phyloP scores from a whole-genome alignment of 2,888 invertebrate genomes.

The Acanthosoma haemorrhoidale region DNA sequence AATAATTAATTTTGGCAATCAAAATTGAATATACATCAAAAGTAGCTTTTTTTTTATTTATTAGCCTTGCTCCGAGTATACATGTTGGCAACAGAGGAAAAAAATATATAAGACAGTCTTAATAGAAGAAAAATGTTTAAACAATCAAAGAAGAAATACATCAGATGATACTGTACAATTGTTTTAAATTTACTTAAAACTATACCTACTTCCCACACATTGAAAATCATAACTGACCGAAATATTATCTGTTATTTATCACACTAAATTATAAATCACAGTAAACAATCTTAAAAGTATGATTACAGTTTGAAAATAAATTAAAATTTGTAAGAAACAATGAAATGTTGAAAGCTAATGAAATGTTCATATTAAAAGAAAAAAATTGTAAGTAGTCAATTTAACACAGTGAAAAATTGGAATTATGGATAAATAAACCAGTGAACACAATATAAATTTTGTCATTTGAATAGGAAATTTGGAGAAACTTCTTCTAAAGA shows the following conservation, averaged over 20 bases:
- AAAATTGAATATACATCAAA: background rate
- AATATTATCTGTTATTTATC: too few relatives aligned
- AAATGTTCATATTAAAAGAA: background rate
- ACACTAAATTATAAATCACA: constrained; percentile 18
- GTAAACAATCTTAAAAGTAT: constrained; percentile 7
- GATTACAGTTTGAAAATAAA: background rate
- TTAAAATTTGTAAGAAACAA: background rate
- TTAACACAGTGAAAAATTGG: too few relatives aligned
- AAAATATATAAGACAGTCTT: background rate
- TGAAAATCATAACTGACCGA: constrained; percentile 9
- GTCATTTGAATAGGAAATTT: too few relatives aligned
- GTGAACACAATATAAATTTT: too few relatives aligned
- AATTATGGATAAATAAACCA: too few relatives aligned
- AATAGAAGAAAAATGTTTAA: background rate
- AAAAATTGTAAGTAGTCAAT: too few relatives aligned
- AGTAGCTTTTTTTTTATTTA: background rate
- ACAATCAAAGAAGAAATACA: background rate
- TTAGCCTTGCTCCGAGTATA: background rate
- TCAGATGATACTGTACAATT: background rate
- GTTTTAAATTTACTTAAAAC: background rate
- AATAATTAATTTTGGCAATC: background rate
- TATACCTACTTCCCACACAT: background rate
- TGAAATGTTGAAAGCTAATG: background rate
- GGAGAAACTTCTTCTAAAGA: too few relatives aligned
- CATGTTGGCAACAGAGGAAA: background rate